Conservation (phyloP, 1,140 invertebrate species). For the Contarinia nasturtii region DNA sequence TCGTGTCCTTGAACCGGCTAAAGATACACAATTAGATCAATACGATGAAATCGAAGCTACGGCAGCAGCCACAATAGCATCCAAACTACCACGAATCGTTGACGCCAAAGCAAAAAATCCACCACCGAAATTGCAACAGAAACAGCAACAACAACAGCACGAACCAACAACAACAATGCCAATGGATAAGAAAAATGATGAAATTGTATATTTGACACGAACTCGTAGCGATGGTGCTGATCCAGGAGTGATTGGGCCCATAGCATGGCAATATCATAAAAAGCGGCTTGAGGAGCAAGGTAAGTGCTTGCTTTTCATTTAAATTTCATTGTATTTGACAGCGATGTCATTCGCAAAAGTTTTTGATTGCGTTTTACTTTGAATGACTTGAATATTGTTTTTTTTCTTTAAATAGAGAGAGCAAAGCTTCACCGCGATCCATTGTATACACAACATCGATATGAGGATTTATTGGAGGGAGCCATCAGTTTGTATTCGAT, state of each 20-base stretch:
- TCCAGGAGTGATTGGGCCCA: conserved; percentile 63
- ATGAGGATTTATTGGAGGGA: conserved; percentile 21
- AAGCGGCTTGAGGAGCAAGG: conserved; percentile 15
- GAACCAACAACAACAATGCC: too few relatives aligned
- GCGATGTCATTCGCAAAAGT: too few relatives aligned
- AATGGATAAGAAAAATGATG: neutral
- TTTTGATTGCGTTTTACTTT: too few relatives aligned
- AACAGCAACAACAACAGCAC: neutral
- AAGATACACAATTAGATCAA: conserved; percentile 40
- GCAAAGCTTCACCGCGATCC: conserved; percentile 5
- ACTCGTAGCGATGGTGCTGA: conserved; percentile 29
- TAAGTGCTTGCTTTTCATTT: neutral
- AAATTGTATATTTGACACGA: neutral
- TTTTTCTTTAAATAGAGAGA: too few relatives aligned
- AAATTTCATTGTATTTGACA: too few relatives aligned
- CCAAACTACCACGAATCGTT: conserved; percentile 6
- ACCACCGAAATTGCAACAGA: neutral
- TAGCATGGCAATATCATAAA: conserved; percentile 58
- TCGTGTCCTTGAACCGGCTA: conserved; percentile 54
- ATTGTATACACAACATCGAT: conserved; percentile 19
- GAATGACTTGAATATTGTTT: too few relatives aligned
- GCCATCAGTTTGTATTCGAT: conserved; percentile 23
- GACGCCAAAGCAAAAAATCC: conserved; percentile 2
- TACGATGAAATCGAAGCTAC: conserved; percentile 25
- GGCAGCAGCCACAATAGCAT: conserved; percentile 8